Percentiles rank a stretch among this genome's conserved stretches.
These are phyloP conservation scores for Bombycilla garrulus DNA, from an alignment of 2,113 vertebrate species.

Conservation along the genomic window DNA sequence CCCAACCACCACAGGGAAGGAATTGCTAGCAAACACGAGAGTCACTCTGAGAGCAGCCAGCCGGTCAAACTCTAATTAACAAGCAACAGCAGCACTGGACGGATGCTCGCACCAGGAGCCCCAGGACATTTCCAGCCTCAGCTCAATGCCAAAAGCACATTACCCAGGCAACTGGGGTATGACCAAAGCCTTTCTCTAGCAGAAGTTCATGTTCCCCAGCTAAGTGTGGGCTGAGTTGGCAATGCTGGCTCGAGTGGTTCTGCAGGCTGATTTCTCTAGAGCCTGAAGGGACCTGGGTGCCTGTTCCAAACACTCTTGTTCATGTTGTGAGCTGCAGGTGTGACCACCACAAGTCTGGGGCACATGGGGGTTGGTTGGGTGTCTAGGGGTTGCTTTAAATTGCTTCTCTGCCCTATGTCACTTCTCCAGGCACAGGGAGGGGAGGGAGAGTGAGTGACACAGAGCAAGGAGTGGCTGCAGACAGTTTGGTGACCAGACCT, in stretches of 20 bases:
- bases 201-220: not conserved
- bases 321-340: not conserved
- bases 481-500: not conserved
- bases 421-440: not conserved
- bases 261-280: not conserved
- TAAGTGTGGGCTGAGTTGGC: not conserved
- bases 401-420: not conserved
- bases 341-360: fast-evolving
- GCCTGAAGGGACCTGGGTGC: not conserved
- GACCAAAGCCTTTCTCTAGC: not conserved
- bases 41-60: not conserved
- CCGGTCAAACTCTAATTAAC: not conserved
- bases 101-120: not conserved
- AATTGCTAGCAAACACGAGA: not conserved
- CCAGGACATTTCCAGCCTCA: not conserved
- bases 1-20: not conserved
- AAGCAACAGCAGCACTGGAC: not conserved
- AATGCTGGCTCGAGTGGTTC: not conserved
- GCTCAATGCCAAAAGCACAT: not conserved
- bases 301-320: not conserved
- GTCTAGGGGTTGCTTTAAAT: not conserved
- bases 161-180: not conserved
- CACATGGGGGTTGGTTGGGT: fast-evolving
- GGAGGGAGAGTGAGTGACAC: not conserved
- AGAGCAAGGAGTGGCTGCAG: not conserved